A percentile compares a stretch with the other conserved stretches of the same genome.
These are phyloP conservation scores for Penelope pileata DNA, from an alignment of 2,113 vertebrate genomes.

Conservation along the genomic window DNA sequence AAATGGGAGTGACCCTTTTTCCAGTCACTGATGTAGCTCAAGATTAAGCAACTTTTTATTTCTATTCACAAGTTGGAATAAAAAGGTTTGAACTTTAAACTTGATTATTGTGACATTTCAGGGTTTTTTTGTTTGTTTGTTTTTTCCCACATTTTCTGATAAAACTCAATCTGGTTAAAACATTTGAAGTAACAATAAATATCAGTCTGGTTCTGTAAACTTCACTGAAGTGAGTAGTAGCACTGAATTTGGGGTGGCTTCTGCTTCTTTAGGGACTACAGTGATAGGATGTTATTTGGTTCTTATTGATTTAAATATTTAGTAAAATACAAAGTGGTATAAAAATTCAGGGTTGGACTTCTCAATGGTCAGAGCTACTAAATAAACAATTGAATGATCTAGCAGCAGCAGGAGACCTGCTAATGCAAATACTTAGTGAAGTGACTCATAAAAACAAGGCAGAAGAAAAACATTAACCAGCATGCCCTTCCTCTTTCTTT, in stretches of 20 bases:
- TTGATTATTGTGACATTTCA: not conserved
- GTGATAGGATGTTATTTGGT: not conserved
- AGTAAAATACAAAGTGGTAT: not conserved
- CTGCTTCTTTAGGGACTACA: not conserved
- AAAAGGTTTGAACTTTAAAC: not conserved
- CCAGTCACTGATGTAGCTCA: not conserved
- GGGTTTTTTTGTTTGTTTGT: not conserved
- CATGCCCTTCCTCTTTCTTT: conserved; percentile 12
- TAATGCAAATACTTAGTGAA: conserved; percentile 67
- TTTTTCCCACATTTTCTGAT: not conserved
- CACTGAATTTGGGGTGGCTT: not conserved
- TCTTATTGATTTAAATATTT: not conserved
- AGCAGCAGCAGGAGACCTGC: conserved; percentile 62
- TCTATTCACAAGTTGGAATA: not conserved
- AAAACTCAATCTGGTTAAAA: not conserved
- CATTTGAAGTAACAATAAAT: not conserved
- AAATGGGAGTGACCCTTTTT: too few relatives aligned
- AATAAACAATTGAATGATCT: conserved; percentile 64
- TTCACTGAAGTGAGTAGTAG: not conserved
- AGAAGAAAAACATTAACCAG: conserved; percentile 63
- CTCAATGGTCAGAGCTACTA: conserved; percentile 29
- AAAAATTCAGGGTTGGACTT: conserved; percentile 31
- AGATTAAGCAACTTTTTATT: not conserved
- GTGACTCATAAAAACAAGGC: conserved; percentile 72
- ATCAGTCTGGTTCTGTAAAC: not conserved